Evolutionary conservation across 2,113 vertebrate genomes (phyloP).

Genomic region (Oncorhynchus tshawytscha): DNA sequence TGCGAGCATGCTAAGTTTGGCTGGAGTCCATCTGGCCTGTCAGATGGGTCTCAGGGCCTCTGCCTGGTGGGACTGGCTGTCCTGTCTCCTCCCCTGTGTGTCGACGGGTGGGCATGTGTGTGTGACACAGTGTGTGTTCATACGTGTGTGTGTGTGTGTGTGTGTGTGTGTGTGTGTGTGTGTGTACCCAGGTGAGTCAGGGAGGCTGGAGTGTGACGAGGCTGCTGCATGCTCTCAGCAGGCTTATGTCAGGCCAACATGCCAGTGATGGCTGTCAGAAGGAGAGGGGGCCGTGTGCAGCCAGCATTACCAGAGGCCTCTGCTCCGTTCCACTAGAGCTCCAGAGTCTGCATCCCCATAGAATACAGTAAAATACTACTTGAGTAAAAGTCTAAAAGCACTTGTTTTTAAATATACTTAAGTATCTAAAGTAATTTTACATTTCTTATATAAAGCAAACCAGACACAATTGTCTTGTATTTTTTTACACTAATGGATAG

Average conservation of each 20-base stretch:
- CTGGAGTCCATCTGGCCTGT: not conserved
- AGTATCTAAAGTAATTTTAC: no score
- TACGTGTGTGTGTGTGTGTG: not conserved
- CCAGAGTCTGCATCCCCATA: not conserved
- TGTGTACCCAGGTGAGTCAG: not conserved
- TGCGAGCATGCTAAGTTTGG: not conserved
- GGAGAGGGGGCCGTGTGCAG: constrained; percentile 10
- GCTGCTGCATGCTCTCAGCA: no score
- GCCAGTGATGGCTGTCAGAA: not conserved
- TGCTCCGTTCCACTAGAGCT: constrained; percentile 8
- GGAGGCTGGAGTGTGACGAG: no score
- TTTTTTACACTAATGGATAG: no score
- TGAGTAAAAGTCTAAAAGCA: no score
- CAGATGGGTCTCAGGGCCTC: not conserved
- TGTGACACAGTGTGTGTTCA: not conserved
- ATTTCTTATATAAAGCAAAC: no score
- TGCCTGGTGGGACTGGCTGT: not conserved
- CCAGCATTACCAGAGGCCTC: constrained; percentile 2
- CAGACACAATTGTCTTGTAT: no score
- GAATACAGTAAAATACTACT: no score
- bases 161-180: not conserved
- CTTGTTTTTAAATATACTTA: no score
- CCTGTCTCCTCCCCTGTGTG: not conserved
- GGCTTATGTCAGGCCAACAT: no score
- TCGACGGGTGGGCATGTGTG: not conserved